phyloP scores from a whole-genome alignment of 2,797 vertebrate species.

The Staurois parvus region DNA sequence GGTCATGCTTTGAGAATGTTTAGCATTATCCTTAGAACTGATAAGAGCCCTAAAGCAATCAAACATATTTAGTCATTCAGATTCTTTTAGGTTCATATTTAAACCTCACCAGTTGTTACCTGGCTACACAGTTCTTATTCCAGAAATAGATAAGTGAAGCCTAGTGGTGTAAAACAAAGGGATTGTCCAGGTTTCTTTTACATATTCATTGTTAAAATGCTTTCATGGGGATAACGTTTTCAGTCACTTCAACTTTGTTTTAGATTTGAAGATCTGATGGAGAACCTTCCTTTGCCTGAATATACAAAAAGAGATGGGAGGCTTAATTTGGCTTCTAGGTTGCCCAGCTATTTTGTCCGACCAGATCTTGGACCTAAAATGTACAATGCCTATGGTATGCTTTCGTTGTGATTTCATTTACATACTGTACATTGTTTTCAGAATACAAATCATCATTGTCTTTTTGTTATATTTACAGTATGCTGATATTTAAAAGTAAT shows the following conservation, averaged over 20 bases:
- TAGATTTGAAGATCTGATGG: constrained; percentile 97
- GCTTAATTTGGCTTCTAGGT: constrained; percentile 93
- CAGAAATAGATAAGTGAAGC: not conserved
- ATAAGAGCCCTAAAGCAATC: not conserved
- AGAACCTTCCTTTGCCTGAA: constrained; percentile 96
- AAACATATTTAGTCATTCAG: not conserved
- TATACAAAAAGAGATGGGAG: constrained; percentile 98
- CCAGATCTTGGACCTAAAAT: constrained; percentile 98
- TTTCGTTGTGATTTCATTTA: not conserved
- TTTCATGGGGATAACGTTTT: not conserved
- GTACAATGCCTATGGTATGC: constrained; percentile 98
- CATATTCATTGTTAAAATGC: not conserved
- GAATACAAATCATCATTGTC: not conserved
- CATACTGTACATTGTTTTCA: not conserved
- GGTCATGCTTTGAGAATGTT: too few relatives aligned
- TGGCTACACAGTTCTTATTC: not conserved
- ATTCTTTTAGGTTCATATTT: too few relatives aligned
- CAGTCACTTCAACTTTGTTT: constrained; percentile 4
- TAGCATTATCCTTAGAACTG: too few relatives aligned
- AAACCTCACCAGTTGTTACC: not conserved
- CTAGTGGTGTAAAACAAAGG: not conserved
- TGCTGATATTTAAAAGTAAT: too few relatives aligned
- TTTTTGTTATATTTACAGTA: too few relatives aligned
- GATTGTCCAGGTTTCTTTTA: not conserved
- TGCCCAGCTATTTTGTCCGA: constrained; percentile 97